phyloP scores from a whole-genome alignment of 2,888 invertebrate genomes.

The Tineola bisselliella region DNA sequence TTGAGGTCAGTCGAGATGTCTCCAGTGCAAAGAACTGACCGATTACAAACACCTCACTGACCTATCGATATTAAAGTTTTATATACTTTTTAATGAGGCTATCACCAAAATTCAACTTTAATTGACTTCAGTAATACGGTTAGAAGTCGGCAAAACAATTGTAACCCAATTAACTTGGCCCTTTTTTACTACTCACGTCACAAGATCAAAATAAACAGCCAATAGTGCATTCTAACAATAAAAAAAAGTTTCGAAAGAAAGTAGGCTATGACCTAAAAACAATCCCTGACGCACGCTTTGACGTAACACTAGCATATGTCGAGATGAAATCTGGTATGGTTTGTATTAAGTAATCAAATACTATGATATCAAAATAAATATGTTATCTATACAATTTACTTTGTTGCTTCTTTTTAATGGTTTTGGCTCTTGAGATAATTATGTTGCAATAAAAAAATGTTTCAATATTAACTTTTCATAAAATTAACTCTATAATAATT shows the following conservation, averaged over 20 bases:
- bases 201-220: background rate
- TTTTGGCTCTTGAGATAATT: conserved; percentile 16
- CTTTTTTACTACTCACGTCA: background rate
- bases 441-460: too few species aligned
- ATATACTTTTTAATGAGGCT: conserved; percentile 7
- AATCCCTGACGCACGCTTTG: conserved; percentile 14
- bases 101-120: background rate
- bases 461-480: too few species aligned
- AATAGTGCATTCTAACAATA: conserved; percentile 13
- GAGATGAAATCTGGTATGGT: conserved; percentile 2
- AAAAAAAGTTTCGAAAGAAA: conserved; percentile 14
- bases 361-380: conserved; percentile 6
- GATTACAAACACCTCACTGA: conserved; percentile 10
- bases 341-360: background rate
- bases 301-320: conserved; percentile 13
- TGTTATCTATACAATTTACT: background rate
- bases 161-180: conserved; percentile 1
- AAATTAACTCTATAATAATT: too few species aligned
- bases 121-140: background rate
- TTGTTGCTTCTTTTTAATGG: conserved; percentile 2
- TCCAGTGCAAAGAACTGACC: background rate
- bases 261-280: conserved; percentile 16
- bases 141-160: background rate
- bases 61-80: background rate
- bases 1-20: conserved; percentile 27